Conservation (phyloP, 2,888 invertebrate genomes). For the Eristalinus sepulchralis region DNA sequence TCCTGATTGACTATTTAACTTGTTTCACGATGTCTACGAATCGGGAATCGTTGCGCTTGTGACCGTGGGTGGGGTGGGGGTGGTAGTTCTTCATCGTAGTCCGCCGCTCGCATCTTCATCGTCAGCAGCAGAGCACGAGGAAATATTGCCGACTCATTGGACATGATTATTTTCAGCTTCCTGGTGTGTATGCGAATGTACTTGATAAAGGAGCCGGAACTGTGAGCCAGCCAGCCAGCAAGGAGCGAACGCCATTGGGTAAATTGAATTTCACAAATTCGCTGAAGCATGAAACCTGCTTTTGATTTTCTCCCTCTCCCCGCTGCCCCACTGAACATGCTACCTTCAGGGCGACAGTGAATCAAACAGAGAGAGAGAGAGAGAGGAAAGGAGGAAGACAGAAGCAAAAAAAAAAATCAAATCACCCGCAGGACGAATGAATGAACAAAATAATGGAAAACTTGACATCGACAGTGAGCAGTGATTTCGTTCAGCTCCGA, state of each 20-base stretch:
- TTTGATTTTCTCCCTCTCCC: conserved; percentile 72
- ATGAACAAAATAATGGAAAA: conserved; percentile 71
- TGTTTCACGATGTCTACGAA: conserved; percentile 56
- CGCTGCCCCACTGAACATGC: neutral
- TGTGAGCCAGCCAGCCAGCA: neutral
- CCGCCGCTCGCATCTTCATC: neutral
- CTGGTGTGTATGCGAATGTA: conserved; percentile 30
- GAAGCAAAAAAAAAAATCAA: conserved; percentile 56
- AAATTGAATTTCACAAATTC: conserved; percentile 80
- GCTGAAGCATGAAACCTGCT: conserved; percentile 80
- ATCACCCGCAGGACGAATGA: conserved; percentile 70
- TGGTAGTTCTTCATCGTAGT: neutral
- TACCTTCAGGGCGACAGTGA: neutral
- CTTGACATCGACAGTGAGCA: conserved; percentile 68
- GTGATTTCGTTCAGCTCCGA: conserved; percentile 57
- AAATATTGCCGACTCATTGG: conserved; percentile 71
- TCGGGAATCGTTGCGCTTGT: neutral
- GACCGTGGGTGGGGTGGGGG: neutral
- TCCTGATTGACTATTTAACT: conserved; percentile 71
- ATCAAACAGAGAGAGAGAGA: neutral
- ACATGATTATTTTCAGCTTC: conserved; percentile 68
- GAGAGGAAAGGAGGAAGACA: neutral
- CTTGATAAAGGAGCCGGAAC: conserved; percentile 14
- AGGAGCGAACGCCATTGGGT: conserved; percentile 67
- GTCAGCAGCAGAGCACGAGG: neutral